phyloP scores from a whole-genome alignment of 2,113 vertebrate species.

The Pachyramphus minor region DNA sequence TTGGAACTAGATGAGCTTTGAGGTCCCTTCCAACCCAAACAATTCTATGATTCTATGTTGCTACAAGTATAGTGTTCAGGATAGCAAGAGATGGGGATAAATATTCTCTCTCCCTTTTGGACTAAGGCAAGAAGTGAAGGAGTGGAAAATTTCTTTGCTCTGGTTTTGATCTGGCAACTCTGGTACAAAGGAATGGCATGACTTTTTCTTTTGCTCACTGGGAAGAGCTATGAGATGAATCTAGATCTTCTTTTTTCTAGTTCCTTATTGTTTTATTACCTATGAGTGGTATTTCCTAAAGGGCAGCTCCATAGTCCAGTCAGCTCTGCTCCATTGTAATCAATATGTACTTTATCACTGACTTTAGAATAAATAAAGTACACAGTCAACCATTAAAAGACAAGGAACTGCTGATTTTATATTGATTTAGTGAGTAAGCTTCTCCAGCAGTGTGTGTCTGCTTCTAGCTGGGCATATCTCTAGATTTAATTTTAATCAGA shows the following conservation, averaged over 20 bases:
- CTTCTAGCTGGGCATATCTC: neutral
- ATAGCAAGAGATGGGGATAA: neutral
- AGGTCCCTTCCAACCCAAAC: neutral
- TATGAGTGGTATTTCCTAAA: neutral
- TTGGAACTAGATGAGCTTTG: neutral
- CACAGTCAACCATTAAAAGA: neutral
- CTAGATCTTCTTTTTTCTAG: neutral
- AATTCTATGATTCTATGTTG: neutral
- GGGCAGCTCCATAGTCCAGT: neutral
- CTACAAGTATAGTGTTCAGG: neutral
- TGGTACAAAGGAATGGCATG: neutral
- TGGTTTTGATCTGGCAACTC: neutral
- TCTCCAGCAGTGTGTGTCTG: neutral
- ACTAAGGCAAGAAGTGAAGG: neutral
- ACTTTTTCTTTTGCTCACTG: neutral
- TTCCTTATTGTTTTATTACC: neutral
- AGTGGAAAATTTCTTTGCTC: neutral
- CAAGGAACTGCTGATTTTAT: neutral
- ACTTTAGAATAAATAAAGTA: neutral
- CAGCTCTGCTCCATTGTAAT: neutral
- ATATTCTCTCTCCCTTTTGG: neutral
- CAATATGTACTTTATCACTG: neutral
- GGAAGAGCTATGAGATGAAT: neutral
- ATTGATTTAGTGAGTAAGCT: neutral
- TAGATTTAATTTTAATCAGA: neutral